A percentile compares a stretch with the other conserved stretches of the same genome.
Conservation (phyloP, 2,113 vertebrate genomes). For the Oreochromis spilurus region DNA sequence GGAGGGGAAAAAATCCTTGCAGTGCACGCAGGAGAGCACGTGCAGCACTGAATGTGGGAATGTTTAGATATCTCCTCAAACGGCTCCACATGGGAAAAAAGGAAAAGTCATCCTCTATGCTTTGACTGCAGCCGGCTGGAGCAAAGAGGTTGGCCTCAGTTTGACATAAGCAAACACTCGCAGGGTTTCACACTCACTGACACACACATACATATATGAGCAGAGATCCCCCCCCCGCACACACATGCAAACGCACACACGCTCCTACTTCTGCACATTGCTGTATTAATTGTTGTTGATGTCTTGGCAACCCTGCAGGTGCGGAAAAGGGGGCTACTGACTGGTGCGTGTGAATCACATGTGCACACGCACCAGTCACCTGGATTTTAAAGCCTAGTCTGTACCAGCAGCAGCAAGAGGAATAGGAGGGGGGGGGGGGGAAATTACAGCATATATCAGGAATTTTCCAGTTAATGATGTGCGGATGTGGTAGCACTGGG, state of each 20-base stretch:
- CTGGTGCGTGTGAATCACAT: conserved; percentile 33
- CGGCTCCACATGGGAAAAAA: conserved; percentile 60
- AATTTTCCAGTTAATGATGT: conserved; percentile 99
- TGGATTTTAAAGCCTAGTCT: conserved; percentile 90
- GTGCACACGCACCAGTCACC: conserved; percentile 74
- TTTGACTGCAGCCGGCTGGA: conserved; percentile 53
- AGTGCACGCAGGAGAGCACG: conserved; percentile 70
- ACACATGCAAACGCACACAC: neutral
- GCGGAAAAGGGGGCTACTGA: conserved; percentile 72
- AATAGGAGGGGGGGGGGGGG: neutral
- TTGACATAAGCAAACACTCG: conserved; percentile 66
- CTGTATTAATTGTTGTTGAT: conserved; percentile 78
- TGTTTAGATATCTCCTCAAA: conserved; percentile 76
- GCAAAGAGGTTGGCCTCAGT: conserved; percentile 67
- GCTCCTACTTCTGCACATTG: neutral
- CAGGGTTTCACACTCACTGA: conserved; percentile 56
- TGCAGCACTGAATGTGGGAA: conserved; percentile 71
- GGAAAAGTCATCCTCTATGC: conserved; percentile 56
- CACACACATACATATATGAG: neutral
- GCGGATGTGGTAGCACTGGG: conserved; percentile 96
- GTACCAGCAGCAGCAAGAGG: conserved; percentile 69
- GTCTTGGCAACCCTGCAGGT: conserved; percentile 77
- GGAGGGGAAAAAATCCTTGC: conserved; percentile 16
- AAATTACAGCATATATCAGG: conserved; percentile 99
- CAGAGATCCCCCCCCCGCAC: conserved; percentile 34